phyloP scores from a whole-genome alignment of 2,113 vertebrate genomes.

The Gopherus evgoodei region DNA sequence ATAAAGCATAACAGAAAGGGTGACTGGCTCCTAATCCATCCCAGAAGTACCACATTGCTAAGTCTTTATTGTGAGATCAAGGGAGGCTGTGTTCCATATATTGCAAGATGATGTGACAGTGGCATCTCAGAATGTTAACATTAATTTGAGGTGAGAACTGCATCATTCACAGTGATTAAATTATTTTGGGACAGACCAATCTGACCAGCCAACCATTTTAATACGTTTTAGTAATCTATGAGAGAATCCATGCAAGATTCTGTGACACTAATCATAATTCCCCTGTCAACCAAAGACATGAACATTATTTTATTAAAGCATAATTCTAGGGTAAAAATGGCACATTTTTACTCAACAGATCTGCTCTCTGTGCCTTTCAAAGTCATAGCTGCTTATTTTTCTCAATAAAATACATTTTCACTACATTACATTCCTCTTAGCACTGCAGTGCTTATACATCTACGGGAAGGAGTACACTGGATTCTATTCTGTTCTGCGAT shows the following conservation, averaged over 20 bases:
- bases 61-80: not conserved
- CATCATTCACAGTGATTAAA: not conserved
- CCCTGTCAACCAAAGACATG: not conserved
- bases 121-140: not conserved
- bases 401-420: not conserved
- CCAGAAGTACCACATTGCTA: not conserved
- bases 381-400: not conserved
- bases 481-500: not conserved
- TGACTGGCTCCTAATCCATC: not conserved
- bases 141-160: not conserved
- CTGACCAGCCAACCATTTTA: not conserved
- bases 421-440: not conserved
- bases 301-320: not conserved
- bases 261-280: not conserved
- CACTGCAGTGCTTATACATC: not conserved
- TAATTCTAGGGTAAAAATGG: not conserved
- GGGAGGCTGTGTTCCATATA: accelerated
- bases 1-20: not conserved
- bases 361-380: not conserved
- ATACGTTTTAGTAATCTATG: not conserved
- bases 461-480: not conserved
- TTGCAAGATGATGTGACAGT: not conserved
- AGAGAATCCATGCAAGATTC: not conserved
- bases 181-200: not conserved
- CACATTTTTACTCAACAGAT: not conserved